phyloP scores from a whole-genome alignment of 2,888 invertebrate genomes.

The Mamestra brassicae region DNA sequence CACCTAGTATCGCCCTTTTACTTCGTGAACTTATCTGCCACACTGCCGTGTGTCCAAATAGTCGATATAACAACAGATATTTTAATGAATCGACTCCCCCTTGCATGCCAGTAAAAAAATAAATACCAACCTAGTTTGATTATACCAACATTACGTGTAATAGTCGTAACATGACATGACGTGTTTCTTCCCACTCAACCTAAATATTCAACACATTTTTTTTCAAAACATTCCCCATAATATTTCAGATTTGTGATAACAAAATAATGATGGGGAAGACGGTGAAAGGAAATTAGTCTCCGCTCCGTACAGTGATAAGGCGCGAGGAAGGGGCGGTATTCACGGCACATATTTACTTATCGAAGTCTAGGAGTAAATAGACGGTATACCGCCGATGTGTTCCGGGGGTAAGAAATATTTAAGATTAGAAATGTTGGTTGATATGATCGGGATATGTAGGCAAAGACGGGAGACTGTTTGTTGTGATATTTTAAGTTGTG shows the following conservation, averaged over 20 bases:
- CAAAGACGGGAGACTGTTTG: neutral
- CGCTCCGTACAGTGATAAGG: constrained; percentile 50
- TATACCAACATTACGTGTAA: neutral
- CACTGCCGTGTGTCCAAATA: neutral
- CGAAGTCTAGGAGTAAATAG: constrained; percentile 50
- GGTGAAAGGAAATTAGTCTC: constrained; percentile 60
- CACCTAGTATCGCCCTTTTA: too few species aligned
- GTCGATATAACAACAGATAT: neutral
- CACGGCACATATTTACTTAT: constrained; percentile 52
- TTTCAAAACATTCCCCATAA: constrained; percentile 33
- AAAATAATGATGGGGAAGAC: constrained; percentile 42
- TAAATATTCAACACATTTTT: constrained; percentile 3
- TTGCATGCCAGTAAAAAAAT: neutral
- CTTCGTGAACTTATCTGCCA: neutral
- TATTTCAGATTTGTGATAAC: constrained; percentile 51
- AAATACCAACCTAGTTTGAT: neutral
- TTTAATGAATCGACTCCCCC: neutral
- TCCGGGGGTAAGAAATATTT: constrained; percentile 34
- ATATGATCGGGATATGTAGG: constrained; percentile 15
- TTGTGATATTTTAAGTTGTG: neutral
- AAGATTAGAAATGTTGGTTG: constrained; percentile 30
- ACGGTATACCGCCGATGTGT: constrained; percentile 28
- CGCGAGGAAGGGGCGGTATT: constrained; percentile 35
- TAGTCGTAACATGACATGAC: neutral
- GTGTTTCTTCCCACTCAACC: neutral